Percentiles rank a stretch among this genome's conserved stretches.
Conservation (phyloP, 2,797 vertebrate species). For the Rhinatrema bivittatum region DNA sequence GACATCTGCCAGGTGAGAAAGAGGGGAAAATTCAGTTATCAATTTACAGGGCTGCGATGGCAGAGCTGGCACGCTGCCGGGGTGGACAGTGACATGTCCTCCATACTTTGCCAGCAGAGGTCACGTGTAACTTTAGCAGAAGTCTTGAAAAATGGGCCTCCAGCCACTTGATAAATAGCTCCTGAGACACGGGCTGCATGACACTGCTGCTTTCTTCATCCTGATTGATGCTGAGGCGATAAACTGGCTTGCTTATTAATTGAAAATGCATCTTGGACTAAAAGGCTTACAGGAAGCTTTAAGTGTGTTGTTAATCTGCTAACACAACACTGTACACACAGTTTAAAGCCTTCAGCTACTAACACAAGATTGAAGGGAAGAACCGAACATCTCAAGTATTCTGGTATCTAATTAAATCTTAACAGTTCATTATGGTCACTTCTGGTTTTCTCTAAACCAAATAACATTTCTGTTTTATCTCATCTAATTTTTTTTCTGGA, state of each 20-base stretch:
- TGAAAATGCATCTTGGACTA: neutral
- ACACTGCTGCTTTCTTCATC: too few species aligned
- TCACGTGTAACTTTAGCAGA: slow-evolving; percentile 63
- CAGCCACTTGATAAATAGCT: too few species aligned
- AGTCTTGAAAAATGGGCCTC: slow-evolving; percentile 4
- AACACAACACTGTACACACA: accelerated
- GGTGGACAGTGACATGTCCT: slow-evolving; percentile 62
- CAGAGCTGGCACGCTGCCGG: slow-evolving; percentile 54
- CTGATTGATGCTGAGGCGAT: too few species aligned
- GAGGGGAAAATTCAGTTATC: slow-evolving; percentile 71
- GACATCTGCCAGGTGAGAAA: slow-evolving; percentile 76
- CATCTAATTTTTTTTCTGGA: slow-evolving; percentile 17
- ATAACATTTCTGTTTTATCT: slow-evolving; percentile 19
- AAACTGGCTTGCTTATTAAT: too few species aligned
- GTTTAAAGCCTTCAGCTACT: neutral
- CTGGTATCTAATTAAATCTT: neutral
- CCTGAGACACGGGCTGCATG: too few species aligned
- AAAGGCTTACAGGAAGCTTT: slow-evolving; percentile 6
- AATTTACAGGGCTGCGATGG: too few species aligned
- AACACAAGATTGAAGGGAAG: neutral
- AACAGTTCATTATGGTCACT: slow-evolving; percentile 7
- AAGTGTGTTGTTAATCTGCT: neutral
- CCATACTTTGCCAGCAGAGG: slow-evolving; percentile 58
- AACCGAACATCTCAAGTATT: neutral
- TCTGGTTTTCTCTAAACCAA: neutral